Evolutionary conservation across 2,888 invertebrate genomes (phyloP).

Genomic region (Oligia fasciuncula): DNA sequence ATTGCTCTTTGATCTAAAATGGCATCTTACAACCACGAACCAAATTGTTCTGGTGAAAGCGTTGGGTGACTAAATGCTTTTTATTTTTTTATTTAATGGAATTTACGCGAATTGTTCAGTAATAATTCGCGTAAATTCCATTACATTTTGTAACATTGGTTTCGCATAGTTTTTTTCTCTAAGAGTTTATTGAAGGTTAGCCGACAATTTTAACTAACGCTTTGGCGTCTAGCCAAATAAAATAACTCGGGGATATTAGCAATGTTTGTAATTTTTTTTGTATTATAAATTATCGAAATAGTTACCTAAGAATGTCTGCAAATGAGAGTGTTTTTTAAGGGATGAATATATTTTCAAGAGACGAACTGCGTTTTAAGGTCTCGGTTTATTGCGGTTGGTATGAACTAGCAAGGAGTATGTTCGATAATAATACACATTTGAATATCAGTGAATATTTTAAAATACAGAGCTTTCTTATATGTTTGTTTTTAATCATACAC

Average conservation of each 20-base stretch:
- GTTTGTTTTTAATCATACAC: neutral
- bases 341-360: neutral
- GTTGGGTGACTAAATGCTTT: neutral
- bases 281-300: constrained; percentile 27
- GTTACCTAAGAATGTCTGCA: constrained; percentile 3
- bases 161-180: constrained; percentile 20
- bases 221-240: constrained; percentile 47
- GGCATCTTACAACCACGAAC: neutral
- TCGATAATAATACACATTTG: neutral
- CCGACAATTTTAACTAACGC: constrained; percentile 48
- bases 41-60: neutral
- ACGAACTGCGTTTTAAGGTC: neutral
- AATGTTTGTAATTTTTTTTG: constrained; percentile 16
- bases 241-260: constrained; percentile 23
- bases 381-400: neutral
- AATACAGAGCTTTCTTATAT: neutral
- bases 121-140: constrained; percentile 28
- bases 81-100: too few species aligned
- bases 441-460: neutral
- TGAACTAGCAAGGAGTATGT: neutral
- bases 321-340: neutral
- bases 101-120: too few species aligned
- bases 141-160: constrained; percentile 27
- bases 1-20: neutral
- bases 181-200: constrained; percentile 44